Conservation (phyloP, 2,797 vertebrate genomes). For the Sebastes steindachneri region DNA sequence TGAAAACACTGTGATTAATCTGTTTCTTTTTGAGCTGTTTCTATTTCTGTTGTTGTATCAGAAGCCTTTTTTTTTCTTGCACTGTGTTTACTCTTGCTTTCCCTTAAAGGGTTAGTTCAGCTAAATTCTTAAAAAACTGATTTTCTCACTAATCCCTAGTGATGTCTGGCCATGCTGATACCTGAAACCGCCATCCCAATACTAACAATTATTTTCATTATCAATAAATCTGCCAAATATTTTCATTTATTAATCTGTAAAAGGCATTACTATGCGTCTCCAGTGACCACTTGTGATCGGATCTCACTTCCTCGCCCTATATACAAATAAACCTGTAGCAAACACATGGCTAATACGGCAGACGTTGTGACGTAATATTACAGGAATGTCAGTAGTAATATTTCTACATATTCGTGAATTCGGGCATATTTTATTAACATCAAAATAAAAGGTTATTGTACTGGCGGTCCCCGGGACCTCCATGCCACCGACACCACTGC, state of each 20-base stretch:
- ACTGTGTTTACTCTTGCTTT: constrained; percentile 25
- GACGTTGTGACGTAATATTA: too few species aligned
- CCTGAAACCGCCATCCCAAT: not conserved
- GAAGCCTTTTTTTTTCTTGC: constrained; percentile 27
- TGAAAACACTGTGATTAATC: constrained; percentile 62
- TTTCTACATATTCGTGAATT: too few species aligned
- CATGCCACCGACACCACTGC: too few species aligned
- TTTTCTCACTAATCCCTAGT: not conserved
- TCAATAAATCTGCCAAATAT: not conserved
- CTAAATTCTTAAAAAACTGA: not conserved
- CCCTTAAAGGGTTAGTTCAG: constrained; percentile 21
- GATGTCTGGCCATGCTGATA: not conserved
- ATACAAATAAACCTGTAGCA: too few species aligned
- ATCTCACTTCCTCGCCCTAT: too few species aligned
- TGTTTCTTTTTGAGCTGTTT: constrained; percentile 28
- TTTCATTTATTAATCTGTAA: not conserved
- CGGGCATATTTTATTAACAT: too few species aligned
- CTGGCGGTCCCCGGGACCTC: too few species aligned
- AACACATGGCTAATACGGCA: too few species aligned
- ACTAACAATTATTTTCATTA: not conserved
- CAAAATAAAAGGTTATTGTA: too few species aligned
- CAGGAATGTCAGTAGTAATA: too few species aligned
- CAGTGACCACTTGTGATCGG: too few species aligned
- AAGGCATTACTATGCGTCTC: too few species aligned
- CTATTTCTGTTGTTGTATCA: constrained; percentile 46